Base-by-base conservation (phyloP, 2,113 vertebrate genomes). In the Heteronetta atricapilla region DNA sequence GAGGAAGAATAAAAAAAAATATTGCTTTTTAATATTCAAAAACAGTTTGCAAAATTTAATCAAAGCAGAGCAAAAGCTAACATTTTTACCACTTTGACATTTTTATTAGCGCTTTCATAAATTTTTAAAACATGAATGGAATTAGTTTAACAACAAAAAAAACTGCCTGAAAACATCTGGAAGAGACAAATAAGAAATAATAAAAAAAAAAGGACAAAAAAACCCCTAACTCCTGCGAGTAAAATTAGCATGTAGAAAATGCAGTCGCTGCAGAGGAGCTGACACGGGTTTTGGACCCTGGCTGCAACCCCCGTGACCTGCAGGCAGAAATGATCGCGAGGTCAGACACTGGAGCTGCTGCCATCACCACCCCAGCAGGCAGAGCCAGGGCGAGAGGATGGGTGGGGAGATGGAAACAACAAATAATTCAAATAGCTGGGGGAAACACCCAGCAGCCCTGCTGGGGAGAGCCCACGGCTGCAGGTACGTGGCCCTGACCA, bases 21-120 rank as follows among this genome's bases (percentile, higher is more conserved):
- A 98, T 97, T 98, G 98, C 98, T 98, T 98, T 98, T 98, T 98
- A 98, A 98, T 98, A 98, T 98, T 98, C 98, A 98, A 98, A 98
- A 98, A 98, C 98, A 98, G 98, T 98, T 98, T 98, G 98, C 97
- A 97, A 98, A 98, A 98, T 98, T 98, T 98, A 98, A 98, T 98
- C 98, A 98, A 98, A 98, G 98, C 98, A 97, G 97, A 98, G 97
- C 97, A 98, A 98, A 98, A 98, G 98, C 98, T 98, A 98, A 98
- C 98, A 98, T 98, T 98, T 98, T 98, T 98, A 98, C 98, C 97
- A 98, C 97, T 98, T 97, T 98, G 98, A 98, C 98, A 98, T 98
- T 98, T 98, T 98, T 98, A 98, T 98, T 98, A 98, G 98, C 72
- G 97, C 97, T 97, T 98, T 98, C 98, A 98, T 98, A 98, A 98